A percentile compares a stretch with the other conserved stretches of the same genome.
These are phyloP conservation scores for Chloropsis hardwickii DNA, from an alignment of 2,113 vertebrate genomes.

Conservation along the genomic window DNA sequence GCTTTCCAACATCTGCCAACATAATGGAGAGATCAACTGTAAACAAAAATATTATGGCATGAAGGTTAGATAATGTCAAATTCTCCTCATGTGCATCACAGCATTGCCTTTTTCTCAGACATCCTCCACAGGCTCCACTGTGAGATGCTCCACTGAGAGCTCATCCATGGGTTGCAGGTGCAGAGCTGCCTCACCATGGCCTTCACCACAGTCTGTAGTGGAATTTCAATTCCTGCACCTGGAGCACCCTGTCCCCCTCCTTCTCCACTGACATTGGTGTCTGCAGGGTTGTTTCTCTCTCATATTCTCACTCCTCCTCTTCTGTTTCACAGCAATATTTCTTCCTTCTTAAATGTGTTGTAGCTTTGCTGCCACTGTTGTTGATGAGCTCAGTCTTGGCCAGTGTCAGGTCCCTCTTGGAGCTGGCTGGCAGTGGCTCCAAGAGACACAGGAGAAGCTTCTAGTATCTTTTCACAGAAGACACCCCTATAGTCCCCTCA, in stretches of 20 bases:
- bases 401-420: neutral
- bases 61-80: neutral
- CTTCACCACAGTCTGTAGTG: neutral
- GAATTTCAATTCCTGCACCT: neutral
- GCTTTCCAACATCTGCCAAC: neutral
- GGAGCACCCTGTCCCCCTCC: too few species aligned
- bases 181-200: neutral
- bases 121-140: neutral
- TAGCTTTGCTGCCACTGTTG: neutral
- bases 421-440: neutral
- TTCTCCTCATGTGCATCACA: neutral
- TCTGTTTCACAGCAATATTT: neutral
- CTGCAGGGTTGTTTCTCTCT: neutral
- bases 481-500: too few species aligned
- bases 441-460: neutral
- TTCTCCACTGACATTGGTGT: neutral
- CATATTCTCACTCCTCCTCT: neutral
- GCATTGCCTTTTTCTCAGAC: neutral
- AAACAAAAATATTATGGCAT: neutral
- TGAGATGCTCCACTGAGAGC: neutral
- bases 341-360: neutral
- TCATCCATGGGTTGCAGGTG: neutral
- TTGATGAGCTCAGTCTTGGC: neutral
- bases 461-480: neutral
- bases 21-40: neutral